Conservation (phyloP, 2,888 invertebrate genomes). For the Lepeophtheirus nordmannii region DNA sequence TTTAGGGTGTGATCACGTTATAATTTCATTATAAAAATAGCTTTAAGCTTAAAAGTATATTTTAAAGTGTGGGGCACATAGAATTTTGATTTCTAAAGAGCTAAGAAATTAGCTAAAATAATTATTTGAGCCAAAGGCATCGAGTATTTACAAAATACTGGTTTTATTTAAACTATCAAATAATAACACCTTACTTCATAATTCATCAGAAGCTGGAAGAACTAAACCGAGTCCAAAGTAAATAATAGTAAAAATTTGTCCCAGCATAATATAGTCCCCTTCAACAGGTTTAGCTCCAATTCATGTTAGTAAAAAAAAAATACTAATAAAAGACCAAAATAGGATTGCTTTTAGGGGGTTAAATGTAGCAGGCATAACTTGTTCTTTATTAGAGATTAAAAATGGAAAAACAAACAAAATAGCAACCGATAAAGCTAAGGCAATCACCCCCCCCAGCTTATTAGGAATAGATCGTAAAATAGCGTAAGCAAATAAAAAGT, state of each 20-base stretch:
- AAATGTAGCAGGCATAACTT: slow-evolving; percentile 45
- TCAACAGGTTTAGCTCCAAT: slow-evolving; percentile 53
- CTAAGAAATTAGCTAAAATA: neutral
- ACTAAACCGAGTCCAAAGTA: slow-evolving; percentile 37
- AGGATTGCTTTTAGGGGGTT: slow-evolving; percentile 37
- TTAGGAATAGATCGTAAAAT: slow-evolving; percentile 63
- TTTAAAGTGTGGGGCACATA: neutral
- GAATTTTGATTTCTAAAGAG: neutral
- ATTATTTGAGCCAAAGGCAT: neutral
- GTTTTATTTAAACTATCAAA: neutral
- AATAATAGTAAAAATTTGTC: slow-evolving; percentile 45
- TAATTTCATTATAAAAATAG: neutral
- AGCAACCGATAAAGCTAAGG: slow-evolving; percentile 48
- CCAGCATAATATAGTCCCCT: slow-evolving; percentile 45
- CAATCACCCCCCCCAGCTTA: slow-evolving; percentile 58
- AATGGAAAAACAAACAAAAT: slow-evolving; percentile 48
- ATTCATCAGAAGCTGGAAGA: neutral
- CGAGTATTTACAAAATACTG: neutral
- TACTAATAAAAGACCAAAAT: slow-evolving; percentile 42
- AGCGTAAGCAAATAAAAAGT: slow-evolving; percentile 64
- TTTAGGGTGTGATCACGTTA: neutral
- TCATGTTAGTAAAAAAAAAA: slow-evolving; percentile 50
- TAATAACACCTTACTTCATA: neutral
- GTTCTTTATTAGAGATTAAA: slow-evolving; percentile 31
- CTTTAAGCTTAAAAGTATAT: neutral